Evolutionary conservation across 2,113 vertebrate genomes (phyloP), one percentile per base, ranked within the genome.

Genomic region (Poeciliopsis retropinna): DNA sequence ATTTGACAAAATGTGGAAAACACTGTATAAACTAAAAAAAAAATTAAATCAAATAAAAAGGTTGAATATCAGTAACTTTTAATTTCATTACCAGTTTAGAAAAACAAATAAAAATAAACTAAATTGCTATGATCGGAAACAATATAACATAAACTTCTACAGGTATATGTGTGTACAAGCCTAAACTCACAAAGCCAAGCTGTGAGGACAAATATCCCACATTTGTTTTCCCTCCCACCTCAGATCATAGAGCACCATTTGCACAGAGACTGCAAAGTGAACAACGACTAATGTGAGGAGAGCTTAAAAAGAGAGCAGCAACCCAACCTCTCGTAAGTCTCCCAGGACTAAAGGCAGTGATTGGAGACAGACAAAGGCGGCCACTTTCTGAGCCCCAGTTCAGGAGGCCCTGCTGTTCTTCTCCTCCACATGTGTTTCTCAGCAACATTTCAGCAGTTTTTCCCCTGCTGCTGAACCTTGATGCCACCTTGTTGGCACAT

Each of bases 231-330:
- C 76, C 80, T 70, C 79, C 80, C 67, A 34, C 60, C 47, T 68
- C 54, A 39, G 79, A 78, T 86, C 79, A 85, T 47, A 75, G 73
- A 85, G 73, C 74, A 81, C 31, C 39, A 62, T 29, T 85, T 78
- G 65, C 76, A 78, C 83, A 72, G 85, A 81, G 71, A 25, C 75
- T 37, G 76, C 79, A 65, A 89, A 85, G 81, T 85, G 88, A 86
- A 82, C 83, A 86, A 75, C 61, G 64, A 81, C 75, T 62, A 62
- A 82, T 70, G 76, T 65, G 31, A 68, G 13, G 73, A 83, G 81
- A 78, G 17, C 63, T 75, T 83, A 87, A 84, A 86, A 80, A 83
- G 78, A 62, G 66, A 81, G 75, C 81, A 76, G 78, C 66, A 68
- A 85, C 67, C 71, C 76, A 77, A 79, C 81, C 84, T 79, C 78